phyloP scores from a whole-genome alignment of 1,140 invertebrate genomes.

The Drosophila tropicalis region DNA sequence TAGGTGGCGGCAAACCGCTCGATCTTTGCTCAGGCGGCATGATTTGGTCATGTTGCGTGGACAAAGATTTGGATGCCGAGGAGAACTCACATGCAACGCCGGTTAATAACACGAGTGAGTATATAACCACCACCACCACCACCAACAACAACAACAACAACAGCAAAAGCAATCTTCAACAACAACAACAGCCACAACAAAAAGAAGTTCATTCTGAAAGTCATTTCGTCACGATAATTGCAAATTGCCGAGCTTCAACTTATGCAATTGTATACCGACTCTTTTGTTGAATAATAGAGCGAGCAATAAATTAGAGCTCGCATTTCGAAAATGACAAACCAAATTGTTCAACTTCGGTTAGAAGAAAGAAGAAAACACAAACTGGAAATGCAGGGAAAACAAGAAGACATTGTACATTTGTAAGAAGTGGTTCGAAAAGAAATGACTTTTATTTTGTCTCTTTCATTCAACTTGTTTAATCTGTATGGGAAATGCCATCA shows the following conservation, averaged over 20 bases:
- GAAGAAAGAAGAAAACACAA: conserved; percentile 23
- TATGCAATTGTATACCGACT: conserved; percentile 61
- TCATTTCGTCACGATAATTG: conserved; percentile 50
- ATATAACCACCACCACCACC: conserved; percentile 25
- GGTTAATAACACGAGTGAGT: conserved; percentile 94
- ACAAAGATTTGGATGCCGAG: conserved; percentile 86
- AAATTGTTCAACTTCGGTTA: conserved; percentile 59
- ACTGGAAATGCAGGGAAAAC: conserved; percentile 19
- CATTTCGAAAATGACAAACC: conserved; percentile 79
- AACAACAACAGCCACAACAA: conserved; percentile 10
- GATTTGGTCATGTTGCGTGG: conserved; percentile 96
- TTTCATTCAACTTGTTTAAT: background rate
- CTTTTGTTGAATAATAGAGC: conserved; percentile 54
- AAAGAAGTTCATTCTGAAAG: conserved; percentile 46
- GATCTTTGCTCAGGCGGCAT: conserved; percentile 96
- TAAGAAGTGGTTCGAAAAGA: background rate
- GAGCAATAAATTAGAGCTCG: conserved; percentile 79
- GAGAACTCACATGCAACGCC: conserved; percentile 83
- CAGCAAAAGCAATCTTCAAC: conserved; percentile 8
- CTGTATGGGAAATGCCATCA: background rate
- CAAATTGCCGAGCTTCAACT: conserved; percentile 74
- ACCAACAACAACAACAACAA: conserved; percentile 10
- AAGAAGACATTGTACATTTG: background rate
- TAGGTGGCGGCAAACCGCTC: conserved; percentile 92
- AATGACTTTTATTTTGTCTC: conserved; percentile 3